A percentile compares a stretch with the other conserved stretches of the same genome.
Evolutionary conservation across 2,113 vertebrate genomes (phyloP).

Genomic region (Sebastes schlegelii): DNA sequence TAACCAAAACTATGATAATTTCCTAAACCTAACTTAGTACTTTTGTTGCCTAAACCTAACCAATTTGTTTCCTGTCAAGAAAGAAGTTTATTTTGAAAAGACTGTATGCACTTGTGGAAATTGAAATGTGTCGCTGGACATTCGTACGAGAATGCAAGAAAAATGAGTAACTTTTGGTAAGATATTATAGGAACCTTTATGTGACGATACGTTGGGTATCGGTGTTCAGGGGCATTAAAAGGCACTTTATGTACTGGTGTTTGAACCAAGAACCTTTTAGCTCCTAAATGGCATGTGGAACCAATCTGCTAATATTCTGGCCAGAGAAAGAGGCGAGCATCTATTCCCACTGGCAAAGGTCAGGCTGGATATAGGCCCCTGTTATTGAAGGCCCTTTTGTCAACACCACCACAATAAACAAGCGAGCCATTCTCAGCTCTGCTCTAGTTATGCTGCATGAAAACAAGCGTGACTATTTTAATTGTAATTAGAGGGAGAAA

Average conservation of each 20-base stretch:
- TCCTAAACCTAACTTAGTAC: too few species aligned
- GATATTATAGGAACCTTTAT: too few species aligned
- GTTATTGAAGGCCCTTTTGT: conserved; percentile 66
- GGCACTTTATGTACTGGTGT: not conserved
- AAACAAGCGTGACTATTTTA: conserved; percentile 77
- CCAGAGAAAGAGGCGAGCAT: conserved; percentile 19
- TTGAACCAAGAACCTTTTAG: conserved; percentile 28
- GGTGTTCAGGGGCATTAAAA: not conserved
- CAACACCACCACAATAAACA: conserved; percentile 69
- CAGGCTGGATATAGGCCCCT: conserved; percentile 29
- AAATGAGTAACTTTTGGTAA: too few species aligned
- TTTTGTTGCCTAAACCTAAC: too few species aligned
- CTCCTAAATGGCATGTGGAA: conserved; percentile 16
- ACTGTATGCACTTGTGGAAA: too few species aligned
- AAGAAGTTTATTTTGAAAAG: too few species aligned
- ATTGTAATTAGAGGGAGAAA: conserved; percentile 77
- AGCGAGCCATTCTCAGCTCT: conserved; percentile 69
- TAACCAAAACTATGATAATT: too few species aligned
- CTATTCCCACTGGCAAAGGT: conserved; percentile 36
- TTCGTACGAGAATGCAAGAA: too few species aligned
- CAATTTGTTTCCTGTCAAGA: too few species aligned
- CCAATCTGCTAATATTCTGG: conserved; percentile 40
- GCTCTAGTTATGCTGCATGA: conserved; percentile 58
- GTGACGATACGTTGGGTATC: too few species aligned
- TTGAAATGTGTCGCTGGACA: too few species aligned